Base-by-base conservation (phyloP, 1,140 invertebrate species). In the Drosophila paulistorum region DNA sequence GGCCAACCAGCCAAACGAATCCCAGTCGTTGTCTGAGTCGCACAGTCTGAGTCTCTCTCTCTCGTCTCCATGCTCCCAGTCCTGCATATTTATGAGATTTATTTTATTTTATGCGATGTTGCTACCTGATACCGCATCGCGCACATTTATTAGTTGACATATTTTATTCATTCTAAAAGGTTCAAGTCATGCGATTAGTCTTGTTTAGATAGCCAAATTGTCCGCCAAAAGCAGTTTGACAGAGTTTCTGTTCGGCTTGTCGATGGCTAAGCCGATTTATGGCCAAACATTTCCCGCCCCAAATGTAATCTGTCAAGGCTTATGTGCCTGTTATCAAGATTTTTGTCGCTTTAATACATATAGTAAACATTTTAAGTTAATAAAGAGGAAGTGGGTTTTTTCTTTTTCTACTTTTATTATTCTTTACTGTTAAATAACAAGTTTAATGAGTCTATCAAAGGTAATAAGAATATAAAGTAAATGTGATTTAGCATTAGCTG, bases 31-130 rank as follows among this genome's bases (percentile, higher is more conserved):
- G 61, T 51, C 45, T 3, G 6, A 1, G 42, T 17, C 17, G 17
- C 17, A 17, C 17, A 17, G 42, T 48, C 42, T 20, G 2, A 17
- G 14, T 48, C 42, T 17, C 14, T 48, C 5, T 5, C 41, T 59
- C 23, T 23, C 23, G n/a, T 57, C 68, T 58, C 17, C 17, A 57
- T 9, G 11, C 10, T 35, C 37, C 54, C 17, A 17, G 6, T 45
- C 17, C 71, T 87, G 80, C 74, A 87, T 89, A 87, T 87, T 87
- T 87, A 87, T 87, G 84, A 89, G 84, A 87, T 89, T 89, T 89
- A 80, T 84, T 89, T 89, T 74, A 80, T 71, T 89, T 89, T 89
- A 89, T 89, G 80, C 84, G 79, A 87, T 78, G 74, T 84, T 54
- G 71, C 84, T 81, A 89, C 74, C 77, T 87, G 80, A 84, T 84